Base-by-base conservation (phyloP, 2,113 vertebrate genomes). In the Carassius carassius region DNA sequence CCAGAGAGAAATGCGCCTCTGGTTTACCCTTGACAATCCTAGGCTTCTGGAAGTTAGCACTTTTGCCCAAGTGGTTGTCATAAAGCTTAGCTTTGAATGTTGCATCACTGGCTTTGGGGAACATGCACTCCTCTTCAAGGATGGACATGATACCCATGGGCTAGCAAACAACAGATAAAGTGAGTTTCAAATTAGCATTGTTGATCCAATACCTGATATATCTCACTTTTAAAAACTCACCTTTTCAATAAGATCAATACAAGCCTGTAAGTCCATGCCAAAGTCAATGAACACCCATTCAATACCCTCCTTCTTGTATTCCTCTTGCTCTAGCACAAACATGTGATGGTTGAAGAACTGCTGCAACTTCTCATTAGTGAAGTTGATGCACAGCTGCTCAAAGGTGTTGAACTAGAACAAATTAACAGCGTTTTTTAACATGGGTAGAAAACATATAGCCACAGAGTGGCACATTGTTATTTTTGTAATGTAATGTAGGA, bases 341-440 rank as follows among this genome's bases (percentile, higher is more conserved):
- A 96, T 96, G 92, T 95, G 94, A 78, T 96, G 95, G 87, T 96
- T 96, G 92, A 96, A 96, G 72, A 96, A 96, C 94, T 96, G 95
- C 91, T 96, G 95, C 93, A 96, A 93, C 92, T 96, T 96, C 87
- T 96, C 96, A 78, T 96, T 96, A 87, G 95, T 96, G 91, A 96
- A 96, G 88, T 96, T 96, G 90, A 96, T 96, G 87, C 95, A 96
- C 9, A 96, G 92, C 91, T 96, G 96, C 83, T 97, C 96, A 89
- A 97, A 89, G 85, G 95, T 97, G 91, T 96, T 96, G n/a, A 44
- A 44, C 41, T 44, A 44, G 41, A 44, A 44, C 9, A 44, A 10
- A 44, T 44, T 44, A 44, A 11, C 41, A 44, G 10, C 10, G 41
- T 44, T 44, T 44, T 29, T 44, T 10, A 44, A 44, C 41, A 44